Base-by-base conservation (phyloP, 2,888 invertebrate genomes). In the Drosophila falleni region DNA sequence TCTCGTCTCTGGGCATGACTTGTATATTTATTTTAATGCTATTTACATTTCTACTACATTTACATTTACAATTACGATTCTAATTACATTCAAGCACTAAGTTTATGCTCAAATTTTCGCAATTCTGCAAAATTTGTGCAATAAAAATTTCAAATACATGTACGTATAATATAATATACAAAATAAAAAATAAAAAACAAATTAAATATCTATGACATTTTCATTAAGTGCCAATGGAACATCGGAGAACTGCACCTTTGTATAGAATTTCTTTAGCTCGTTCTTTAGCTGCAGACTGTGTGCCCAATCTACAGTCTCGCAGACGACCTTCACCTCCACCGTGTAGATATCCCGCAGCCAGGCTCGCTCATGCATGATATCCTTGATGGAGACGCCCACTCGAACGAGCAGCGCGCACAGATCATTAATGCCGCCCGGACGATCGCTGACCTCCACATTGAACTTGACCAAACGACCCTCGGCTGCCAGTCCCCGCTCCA, bases 291-390 rank as follows among this genome's bases (percentile, higher is more conserved):
- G 94, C 56, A 94, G 90, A 39, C 95, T 95, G 91, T 98, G 98
- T 0, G 95, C 95, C 78, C 95, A 94, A 76, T 98, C 98, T 60
- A 97, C 94, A 0, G 98, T 98, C 93, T 98, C 98, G 85, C 97
- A 97, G 1, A 98, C 96, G 13, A 97, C 97, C 93, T 97, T 97
- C 0, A 97, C 95, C 91, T 95, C 94, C 19, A 96, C 96, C 79
- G 95, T 95, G 91, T 98, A 98, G 51, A 99, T 96, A 91, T 99
- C 98, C 67, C 95, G 95, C 13, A 98, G 95, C 98, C 98, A 98
- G 2, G 98, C 98, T 60, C 98, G 94, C 91, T 99, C 98, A 91
- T 99, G 98, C 93, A 97, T 96, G 67, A 99, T 98, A 90, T 98
- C 98, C 92, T 98, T 99, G 75, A 99, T 97, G 41, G 96, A 96